These are phyloP conservation scores for Enteromius afrohamiltoni DNA, from an alignment of 2,797 vertebrate species.

Conservation along the genomic window DNA sequence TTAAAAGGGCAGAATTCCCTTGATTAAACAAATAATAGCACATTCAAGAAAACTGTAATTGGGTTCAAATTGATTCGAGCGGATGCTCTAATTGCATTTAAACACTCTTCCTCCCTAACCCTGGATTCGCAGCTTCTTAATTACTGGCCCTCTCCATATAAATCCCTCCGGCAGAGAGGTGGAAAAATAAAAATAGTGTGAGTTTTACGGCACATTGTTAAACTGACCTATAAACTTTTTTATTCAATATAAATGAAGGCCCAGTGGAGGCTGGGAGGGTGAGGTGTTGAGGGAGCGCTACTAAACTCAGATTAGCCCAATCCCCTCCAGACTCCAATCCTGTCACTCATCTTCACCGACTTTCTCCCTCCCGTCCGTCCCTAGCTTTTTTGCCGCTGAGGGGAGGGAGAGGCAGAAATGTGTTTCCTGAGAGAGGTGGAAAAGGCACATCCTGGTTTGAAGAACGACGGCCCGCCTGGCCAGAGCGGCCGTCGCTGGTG, in stretches of 20 bases:
- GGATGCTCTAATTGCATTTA: conserved; percentile 79
- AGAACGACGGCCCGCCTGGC: conserved; percentile 77
- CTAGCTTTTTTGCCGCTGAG: conserved; percentile 64
- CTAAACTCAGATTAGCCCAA: conserved; percentile 77
- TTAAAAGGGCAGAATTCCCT: conserved; percentile 71
- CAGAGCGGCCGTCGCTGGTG: conserved; percentile 82
- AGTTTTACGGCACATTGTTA: conserved; percentile 63
- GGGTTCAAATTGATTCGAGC: conserved; percentile 77
- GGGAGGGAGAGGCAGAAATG: conserved; percentile 88
- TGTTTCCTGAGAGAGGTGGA: conserved; percentile 99
- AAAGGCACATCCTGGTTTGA: conserved; percentile 89
- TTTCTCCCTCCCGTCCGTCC: conserved; percentile 33
- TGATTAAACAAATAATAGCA: conserved; percentile 80
- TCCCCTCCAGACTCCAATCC: conserved; percentile 73
- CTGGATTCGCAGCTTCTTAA: conserved; percentile 74
- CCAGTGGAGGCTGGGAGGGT: conserved; percentile 22
- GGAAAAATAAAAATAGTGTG: conserved; percentile 76
- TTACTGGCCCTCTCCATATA: conserved; percentile 72
- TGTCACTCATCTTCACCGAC: conserved; percentile 50
- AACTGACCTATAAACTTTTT: conserved; percentile 71
- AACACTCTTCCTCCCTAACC: conserved; percentile 78
- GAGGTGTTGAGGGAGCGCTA: conserved; percentile 63
- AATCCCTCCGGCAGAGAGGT: conserved; percentile 68
- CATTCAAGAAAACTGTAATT: conserved; percentile 75
- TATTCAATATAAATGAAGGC: conserved; percentile 63